A percentile compares a stretch with the other conserved stretches of the same genome.
These are phyloP conservation scores for Haliaeetus leucogaster DNA, from an alignment of 2,113 vertebrate species.

Conservation along the genomic window DNA sequence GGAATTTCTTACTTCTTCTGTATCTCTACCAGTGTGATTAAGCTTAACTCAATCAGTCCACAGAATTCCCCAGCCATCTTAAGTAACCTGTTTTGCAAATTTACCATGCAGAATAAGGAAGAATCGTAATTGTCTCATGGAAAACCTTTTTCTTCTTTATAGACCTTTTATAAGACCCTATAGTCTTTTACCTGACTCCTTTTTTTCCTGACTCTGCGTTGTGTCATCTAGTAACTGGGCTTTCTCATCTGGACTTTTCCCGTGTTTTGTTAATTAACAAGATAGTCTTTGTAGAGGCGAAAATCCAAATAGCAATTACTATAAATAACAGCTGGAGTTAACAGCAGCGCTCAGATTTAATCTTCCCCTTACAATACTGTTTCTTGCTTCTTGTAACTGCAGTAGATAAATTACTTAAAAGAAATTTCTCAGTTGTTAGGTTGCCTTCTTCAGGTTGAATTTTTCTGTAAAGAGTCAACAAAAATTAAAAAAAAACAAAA, in stretches of 20 bases:
- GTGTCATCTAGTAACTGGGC: background rate
- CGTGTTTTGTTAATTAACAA: background rate
- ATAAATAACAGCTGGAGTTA: background rate
- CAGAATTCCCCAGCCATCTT: background rate
- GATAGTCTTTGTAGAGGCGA: background rate
- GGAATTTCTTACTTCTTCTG: constrained; percentile 15
- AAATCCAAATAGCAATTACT: background rate
- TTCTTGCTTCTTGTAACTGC: background rate
- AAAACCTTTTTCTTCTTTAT: background rate
- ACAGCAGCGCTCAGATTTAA: background rate
- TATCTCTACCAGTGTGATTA: background rate
- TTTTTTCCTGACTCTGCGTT: background rate
- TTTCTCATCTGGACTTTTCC: background rate
- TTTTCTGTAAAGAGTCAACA: background rate
- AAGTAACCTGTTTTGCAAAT: background rate
- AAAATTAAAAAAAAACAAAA: background rate
- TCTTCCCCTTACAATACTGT: background rate
- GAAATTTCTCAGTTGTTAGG: background rate
- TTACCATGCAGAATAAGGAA: background rate
- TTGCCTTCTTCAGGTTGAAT: background rate
- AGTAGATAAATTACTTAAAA: background rate
- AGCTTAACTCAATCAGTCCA: background rate
- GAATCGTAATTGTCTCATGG: background rate
- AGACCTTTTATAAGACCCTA: no score
- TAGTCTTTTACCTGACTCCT: background rate